A percentile compares a stretch with the other conserved stretches of the same genome.
Evolutionary conservation across 2,888 invertebrate genomes (phyloP).

Genomic region (Tetragnatha montana): DNA sequence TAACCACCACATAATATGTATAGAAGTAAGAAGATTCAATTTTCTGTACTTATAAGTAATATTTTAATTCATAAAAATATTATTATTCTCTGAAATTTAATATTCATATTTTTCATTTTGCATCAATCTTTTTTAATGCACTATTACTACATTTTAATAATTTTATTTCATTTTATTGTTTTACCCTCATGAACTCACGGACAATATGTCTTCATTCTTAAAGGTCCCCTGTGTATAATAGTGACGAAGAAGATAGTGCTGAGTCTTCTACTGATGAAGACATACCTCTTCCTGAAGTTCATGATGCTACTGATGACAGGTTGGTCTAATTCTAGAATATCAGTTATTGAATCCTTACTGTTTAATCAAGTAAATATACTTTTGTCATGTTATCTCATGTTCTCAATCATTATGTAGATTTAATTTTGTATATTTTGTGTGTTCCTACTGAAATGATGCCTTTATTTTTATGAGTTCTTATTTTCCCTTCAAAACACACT

Average conservation of each 20-base stretch:
- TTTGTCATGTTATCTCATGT: too few species aligned
- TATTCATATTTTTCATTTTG: too few species aligned
- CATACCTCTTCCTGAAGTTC: slow-evolving; percentile 40
- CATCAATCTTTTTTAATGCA: background rate
- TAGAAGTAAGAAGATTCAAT: too few species aligned
- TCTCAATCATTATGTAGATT: too few species aligned
- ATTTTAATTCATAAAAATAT: too few species aligned
- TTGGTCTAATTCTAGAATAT: slow-evolving; percentile 3
- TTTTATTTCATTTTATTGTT: background rate
- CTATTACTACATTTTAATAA: background rate
- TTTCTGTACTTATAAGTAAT: too few species aligned
- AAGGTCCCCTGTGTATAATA: slow-evolving; percentile 76
- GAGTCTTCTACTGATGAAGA: slow-evolving; percentile 85
- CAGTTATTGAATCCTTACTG: background rate
- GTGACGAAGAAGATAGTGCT: slow-evolving; percentile 86
- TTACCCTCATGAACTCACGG: too few species aligned
- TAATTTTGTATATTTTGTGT: too few species aligned
- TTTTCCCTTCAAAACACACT: background rate
- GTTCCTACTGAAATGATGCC: background rate
- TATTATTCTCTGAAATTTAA: too few species aligned
- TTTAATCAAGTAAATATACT: background rate
- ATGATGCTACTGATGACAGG: slow-evolving; percentile 43
- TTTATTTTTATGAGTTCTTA: background rate
- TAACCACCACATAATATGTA: too few species aligned
- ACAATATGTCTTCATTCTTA: too few species aligned